These are phyloP conservation scores for Nannoperca australis DNA, from an alignment of 2,797 vertebrate genomes.

Conservation along the genomic window DNA sequence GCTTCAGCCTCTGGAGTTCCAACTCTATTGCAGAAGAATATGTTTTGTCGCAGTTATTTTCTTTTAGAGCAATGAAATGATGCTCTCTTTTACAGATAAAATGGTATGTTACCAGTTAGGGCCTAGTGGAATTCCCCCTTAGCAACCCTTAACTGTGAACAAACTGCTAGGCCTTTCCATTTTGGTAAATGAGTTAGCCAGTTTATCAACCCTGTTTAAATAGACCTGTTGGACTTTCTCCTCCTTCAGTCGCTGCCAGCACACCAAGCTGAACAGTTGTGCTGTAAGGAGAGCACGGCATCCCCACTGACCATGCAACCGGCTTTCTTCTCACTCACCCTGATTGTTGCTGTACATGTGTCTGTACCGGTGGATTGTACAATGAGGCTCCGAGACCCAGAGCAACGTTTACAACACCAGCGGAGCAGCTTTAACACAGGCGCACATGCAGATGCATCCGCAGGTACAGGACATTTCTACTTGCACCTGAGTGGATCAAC, in stretches of 20 bases:
- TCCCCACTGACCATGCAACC: conserved; percentile 74
- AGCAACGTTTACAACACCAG: conserved; percentile 20
- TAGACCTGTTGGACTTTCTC: conserved; percentile 82
- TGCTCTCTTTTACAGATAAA: neutral
- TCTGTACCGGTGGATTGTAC: conserved; percentile 61
- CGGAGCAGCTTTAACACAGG: neutral
- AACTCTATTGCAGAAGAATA: neutral
- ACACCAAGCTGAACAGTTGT: conserved; percentile 43
- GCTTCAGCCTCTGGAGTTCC: neutral
- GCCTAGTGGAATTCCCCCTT: conserved; percentile 6
- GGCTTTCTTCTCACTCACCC: conserved; percentile 79
- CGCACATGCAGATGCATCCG: neutral
- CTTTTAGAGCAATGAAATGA: neutral
- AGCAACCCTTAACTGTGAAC: conserved; percentile 24
- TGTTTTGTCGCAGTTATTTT: neutral
- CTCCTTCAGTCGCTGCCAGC: conserved; percentile 67
- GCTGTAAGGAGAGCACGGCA: conserved; percentile 30
- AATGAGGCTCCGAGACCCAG: conserved; percentile 18
- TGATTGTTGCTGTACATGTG: conserved; percentile 74
- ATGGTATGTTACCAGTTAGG: neutral
- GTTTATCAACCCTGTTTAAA: conserved; percentile 79
- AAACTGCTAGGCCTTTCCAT: conserved; percentile 44
- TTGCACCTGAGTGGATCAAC: conserved; percentile 76
- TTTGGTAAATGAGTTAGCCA: conserved; percentile 81
- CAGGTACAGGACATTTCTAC: conserved; percentile 73